phyloP scores from a whole-genome alignment of 2,113 vertebrate species.

The Gadus chalcogrammus region DNA sequence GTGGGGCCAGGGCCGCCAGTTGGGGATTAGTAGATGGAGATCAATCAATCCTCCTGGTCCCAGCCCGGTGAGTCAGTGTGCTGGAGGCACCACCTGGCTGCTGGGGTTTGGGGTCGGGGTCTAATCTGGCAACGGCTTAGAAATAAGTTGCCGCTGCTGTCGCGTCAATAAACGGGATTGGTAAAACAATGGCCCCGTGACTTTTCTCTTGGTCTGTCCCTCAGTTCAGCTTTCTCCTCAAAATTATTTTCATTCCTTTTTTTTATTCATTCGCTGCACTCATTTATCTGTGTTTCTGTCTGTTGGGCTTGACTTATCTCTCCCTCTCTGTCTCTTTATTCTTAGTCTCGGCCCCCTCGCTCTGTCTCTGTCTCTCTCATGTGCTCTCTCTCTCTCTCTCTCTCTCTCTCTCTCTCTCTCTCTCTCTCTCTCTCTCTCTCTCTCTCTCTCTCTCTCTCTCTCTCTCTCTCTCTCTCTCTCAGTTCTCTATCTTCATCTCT shows the following conservation, averaged over 20 bases:
- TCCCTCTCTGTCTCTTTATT: too few species aligned
- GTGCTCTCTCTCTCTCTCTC: constrained; percentile 3
- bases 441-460: neutral
- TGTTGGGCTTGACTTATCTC: too few species aligned
- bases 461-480: neutral
- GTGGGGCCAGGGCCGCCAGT: constrained; percentile 35
- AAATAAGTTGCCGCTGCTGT: too few species aligned
- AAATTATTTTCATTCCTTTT: too few species aligned
- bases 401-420: neutral
- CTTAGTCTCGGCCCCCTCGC: neutral
- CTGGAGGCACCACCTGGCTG: constrained; percentile 13
- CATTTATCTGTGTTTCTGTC: too few species aligned
- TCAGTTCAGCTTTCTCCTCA: too few species aligned
- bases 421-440: constrained; percentile 3
- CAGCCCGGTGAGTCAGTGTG: constrained; percentile 39
- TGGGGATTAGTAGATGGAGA: constrained; percentile 66
- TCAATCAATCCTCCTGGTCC: constrained; percentile 62
- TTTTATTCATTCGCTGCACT: too few species aligned
- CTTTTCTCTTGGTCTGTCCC: too few species aligned
- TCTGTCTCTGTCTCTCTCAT: constrained; percentile 5
- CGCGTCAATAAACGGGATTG: too few species aligned
- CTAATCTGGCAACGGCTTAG: constrained; percentile 39
- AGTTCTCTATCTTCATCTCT: neutral
- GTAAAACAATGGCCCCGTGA: too few species aligned
- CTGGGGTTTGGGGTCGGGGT: constrained; percentile 23